These are phyloP conservation scores for Tortrix viridana DNA, from an alignment of 2,888 invertebrate genomes.

Conservation along the genomic window DNA sequence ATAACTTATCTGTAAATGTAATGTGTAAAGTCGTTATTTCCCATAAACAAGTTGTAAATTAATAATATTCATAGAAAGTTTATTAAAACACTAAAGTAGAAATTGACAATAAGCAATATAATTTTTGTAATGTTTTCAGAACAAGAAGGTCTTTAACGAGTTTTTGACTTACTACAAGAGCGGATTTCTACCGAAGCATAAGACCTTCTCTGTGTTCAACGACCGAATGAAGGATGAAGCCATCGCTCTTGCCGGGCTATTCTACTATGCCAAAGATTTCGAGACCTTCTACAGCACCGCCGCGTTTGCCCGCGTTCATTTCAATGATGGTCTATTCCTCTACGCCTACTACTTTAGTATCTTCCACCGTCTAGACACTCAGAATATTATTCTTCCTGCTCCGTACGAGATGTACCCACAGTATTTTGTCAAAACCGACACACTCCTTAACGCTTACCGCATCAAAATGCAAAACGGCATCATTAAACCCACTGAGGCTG, in stretches of 20 bases:
- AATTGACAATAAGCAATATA: too few species aligned
- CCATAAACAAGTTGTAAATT: too few species aligned
- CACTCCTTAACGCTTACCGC: slow-evolving; percentile 71
- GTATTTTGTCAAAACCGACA: slow-evolving; percentile 85
- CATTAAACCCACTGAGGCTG: slow-evolving; percentile 58
- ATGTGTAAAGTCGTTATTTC: too few species aligned
- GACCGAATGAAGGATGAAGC: slow-evolving; percentile 75
- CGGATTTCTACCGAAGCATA: slow-evolving; percentile 75
- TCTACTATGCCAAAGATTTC: slow-evolving; percentile 85
- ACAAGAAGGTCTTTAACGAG: slow-evolving; percentile 69
- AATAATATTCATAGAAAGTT: too few species aligned
- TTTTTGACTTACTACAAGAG: slow-evolving; percentile 68
- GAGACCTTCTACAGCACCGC: slow-evolving; percentile 85
- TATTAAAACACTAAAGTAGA: too few species aligned
- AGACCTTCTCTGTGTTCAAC: slow-evolving; percentile 80
- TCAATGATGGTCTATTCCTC: slow-evolving; percentile 86
- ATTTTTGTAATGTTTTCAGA: too few species aligned
- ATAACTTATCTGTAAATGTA: too few species aligned
- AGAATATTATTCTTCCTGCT: slow-evolving; percentile 85
- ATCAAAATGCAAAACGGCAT: slow-evolving; percentile 69
- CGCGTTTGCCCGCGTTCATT: slow-evolving; percentile 79
- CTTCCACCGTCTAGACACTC: slow-evolving; percentile 83
- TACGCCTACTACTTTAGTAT: slow-evolving; percentile 85
- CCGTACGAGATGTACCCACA: slow-evolving; percentile 87
- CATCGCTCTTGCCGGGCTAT: slow-evolving; percentile 80